phyloP scores from a whole-genome alignment of 2,113 vertebrate genomes.

The Urocynchramus pylzowi region DNA sequence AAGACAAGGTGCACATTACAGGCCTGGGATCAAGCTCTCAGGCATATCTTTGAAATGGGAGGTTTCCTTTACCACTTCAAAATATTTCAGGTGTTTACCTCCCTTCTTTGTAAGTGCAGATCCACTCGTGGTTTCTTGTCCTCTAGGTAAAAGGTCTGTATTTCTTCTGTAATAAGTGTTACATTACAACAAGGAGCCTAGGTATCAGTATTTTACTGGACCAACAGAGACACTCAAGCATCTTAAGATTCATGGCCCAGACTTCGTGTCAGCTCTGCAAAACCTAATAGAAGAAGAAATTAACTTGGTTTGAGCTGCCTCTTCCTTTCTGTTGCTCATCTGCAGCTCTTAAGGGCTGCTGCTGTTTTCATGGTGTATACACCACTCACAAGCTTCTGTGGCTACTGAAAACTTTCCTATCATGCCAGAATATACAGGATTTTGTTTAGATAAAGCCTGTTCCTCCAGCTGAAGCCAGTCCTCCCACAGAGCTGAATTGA shows the following conservation, averaged over 20 bases:
- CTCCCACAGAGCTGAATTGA: neutral
- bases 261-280: neutral
- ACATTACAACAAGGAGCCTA: neutral
- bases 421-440: neutral
- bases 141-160: neutral
- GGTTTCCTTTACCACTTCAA: neutral
- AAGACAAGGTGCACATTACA: rapidly evolving
- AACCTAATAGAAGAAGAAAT: neutral
- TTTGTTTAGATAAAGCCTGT: neutral
- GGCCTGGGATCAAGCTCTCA: neutral
- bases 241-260: neutral
- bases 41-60: neutral
- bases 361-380: neutral
- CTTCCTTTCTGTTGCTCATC: neutral
- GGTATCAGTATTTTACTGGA: neutral
- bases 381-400: neutral
- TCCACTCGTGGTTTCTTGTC: neutral
- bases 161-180: neutral
- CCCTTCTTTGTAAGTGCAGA: neutral
- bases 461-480: neutral
- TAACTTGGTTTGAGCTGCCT: neutral
- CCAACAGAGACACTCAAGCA: neutral
- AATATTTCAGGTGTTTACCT: neutral
- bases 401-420: neutral
- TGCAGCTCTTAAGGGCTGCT: neutral